Base-by-base conservation (phyloP, 2,888 invertebrate genomes). In the Acrobasis consociella region DNA sequence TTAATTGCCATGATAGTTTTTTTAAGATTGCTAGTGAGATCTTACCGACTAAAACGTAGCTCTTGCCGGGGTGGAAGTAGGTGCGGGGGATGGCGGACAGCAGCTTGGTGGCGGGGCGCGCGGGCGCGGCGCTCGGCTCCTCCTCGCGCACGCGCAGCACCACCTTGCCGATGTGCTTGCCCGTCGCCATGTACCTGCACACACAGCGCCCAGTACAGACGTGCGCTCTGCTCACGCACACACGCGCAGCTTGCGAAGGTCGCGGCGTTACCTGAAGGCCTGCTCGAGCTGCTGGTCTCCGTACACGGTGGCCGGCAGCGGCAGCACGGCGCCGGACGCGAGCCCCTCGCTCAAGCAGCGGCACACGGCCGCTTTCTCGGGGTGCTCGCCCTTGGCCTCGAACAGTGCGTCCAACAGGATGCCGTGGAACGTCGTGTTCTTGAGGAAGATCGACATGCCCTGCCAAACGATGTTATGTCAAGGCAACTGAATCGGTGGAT, bases 141-240 rank as follows among this genome's bases (percentile, higher is more conserved):
- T 98, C 98, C 38, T 96, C 95, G 67, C 97, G 94, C 64, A 99
- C 96, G 87, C 98, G 97, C 70, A 99, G 87, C 59, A 99, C 86
- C 60, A 99, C 99, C 94, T 99, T 99, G 73, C 99, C 99, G 77
- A 99, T 98, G 89, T 99, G 99, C 85, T 97, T 98, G 66, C 99
- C 99, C 9, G 97, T 96, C 15, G 99, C 99, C 98, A 99, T 99
- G 89, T 94, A 98, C 71, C 91, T 88, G 81, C 62, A 51, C 11
- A n/a, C 39, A n/a, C 2, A 31, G 15, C 15, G 42, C 9, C 10
- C 16, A 46, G 8, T n/a, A 50, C 17, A 15, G 15, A 9, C 49
- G 49, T 15, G 49, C 15, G 13, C 50, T 15, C 5, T 17, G 49
- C 16, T 5, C 1, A 2, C 1, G 10, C 50, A 50, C 17, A 9